Evolutionary conservation across 2,888 invertebrate species (phyloP), one percentile per base, ranked within the genome.

Genomic region (Melolontha melolontha): DNA sequence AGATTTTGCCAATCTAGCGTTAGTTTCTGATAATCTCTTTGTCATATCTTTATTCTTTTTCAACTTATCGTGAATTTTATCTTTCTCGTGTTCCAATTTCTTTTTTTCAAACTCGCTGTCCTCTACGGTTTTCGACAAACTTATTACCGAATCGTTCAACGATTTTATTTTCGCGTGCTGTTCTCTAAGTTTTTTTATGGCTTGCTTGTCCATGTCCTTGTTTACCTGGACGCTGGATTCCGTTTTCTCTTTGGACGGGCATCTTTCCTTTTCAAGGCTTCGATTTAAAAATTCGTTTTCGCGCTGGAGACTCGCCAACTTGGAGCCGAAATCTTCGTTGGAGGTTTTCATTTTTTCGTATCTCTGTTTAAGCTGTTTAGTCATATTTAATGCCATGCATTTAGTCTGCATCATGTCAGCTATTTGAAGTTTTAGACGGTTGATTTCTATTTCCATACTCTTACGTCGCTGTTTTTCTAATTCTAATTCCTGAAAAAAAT

Each of bases 321-420:
- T 67, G 5, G 50, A 55, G 1, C 11, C 11, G 2, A 67, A 64
- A n/a, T 67, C 55, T 29, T 51, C 64, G 34, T 62, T 52, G 5
- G 16, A 22, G 10, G 27, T 22, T 17, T 59, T 64, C 16, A 73
- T 17, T 14, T 69, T 55, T 39, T 72, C 72, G 27, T 71, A 71
- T 51, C 72, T 72, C 4, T 64, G 49, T 63, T 71, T 71, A 14
- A 72, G 57, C n/a, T 72, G 69, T 47, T 72, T 69, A 4, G 68
- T 70, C 57, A 67, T 67, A 5, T 63, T 69, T 8, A 70, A 29
- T 6, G 72, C 73, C 40, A 55, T 65, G 10, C 62, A 34, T 57
- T 72, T 71, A 12, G 68, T 71, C 39, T 71, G 51, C 50, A 68
- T 66, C 14, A 70, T 40, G 42, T 66, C 65, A 12, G 50, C 54